Conservation (phyloP, 2,113 vertebrate species). For the Cyanocitta stelleri region DNA sequence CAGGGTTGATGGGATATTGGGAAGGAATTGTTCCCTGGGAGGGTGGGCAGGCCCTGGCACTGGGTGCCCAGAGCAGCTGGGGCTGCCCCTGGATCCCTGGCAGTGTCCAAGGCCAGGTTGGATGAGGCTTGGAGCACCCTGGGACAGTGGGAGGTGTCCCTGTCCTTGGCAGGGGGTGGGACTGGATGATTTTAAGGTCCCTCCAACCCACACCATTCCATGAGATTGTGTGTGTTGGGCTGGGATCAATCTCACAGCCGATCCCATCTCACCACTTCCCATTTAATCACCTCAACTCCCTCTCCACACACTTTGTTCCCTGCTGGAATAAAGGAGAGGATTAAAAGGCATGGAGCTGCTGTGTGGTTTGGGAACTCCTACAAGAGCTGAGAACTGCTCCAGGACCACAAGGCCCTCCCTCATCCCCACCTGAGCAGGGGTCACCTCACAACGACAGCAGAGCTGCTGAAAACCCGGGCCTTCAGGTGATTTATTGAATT, state of each 20-base stretch:
- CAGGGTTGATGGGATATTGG: background rate
- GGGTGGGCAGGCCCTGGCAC: background rate
- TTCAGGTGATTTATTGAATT: background rate
- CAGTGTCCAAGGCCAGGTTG: rapidly evolving
- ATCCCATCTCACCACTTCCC: background rate
- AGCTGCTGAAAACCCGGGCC: background rate
- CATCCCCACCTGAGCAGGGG: background rate
- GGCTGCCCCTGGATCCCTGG: background rate
- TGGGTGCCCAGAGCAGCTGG: background rate
- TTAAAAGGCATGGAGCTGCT: background rate
- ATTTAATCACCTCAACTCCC: background rate
- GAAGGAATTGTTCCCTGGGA: rapidly evolving
- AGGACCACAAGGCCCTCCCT: background rate
- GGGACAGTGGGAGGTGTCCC: background rate
- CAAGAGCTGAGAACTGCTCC: background rate
- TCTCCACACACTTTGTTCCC: background rate
- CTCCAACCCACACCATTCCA: background rate
- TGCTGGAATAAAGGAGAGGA: background rate
- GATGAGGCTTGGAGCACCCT: background rate
- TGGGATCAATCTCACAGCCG: background rate
- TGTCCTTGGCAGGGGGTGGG: background rate
- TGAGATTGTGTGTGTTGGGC: rapidly evolving
- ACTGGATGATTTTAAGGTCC: rapidly evolving
- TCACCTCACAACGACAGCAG: background rate
- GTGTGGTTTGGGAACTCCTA: background rate